Percentiles rank a stretch among this genome's conserved stretches.
phyloP scores from a whole-genome alignment of 2,797 vertebrate genomes.

The Erpetoichthys calabaricus region DNA sequence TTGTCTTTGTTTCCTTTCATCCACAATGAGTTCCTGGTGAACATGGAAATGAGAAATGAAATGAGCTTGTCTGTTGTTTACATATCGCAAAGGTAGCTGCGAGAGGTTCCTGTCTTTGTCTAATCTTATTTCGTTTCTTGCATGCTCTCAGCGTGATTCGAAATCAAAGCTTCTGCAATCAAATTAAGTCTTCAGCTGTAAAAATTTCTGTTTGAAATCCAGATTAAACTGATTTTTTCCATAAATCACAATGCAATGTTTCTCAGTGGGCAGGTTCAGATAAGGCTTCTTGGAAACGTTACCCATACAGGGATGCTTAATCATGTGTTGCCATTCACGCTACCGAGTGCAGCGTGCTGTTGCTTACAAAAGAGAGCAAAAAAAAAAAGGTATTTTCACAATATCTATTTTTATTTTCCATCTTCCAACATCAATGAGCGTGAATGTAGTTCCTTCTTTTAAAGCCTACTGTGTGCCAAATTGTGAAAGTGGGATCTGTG shows the following conservation, averaged over 20 bases:
- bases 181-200: not conserved
- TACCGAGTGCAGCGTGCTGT: not conserved
- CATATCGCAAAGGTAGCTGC: not conserved
- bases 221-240: not conserved
- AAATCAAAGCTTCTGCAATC: conserved; percentile 1
- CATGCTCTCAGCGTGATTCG: not conserved
- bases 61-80: no score
- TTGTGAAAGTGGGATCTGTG: no score
- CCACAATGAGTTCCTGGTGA: no score
- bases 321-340: not conserved
- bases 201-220: conserved; percentile 2
- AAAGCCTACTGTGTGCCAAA: no score
- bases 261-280: conserved; percentile 1
- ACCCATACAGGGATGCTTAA: not conserved
- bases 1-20: no score
- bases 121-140: conserved; percentile 1
- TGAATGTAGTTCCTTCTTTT: no score
- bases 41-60: no score
- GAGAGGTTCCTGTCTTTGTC: not conserved
- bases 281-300: not conserved
- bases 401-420: no score
- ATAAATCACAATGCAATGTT: conserved; percentile 2
- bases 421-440: no score
- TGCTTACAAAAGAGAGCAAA: no score
- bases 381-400: no score